phyloP scores from a whole-genome alignment of 2,888 invertebrate species.

The Rotaria sp. region DNA sequence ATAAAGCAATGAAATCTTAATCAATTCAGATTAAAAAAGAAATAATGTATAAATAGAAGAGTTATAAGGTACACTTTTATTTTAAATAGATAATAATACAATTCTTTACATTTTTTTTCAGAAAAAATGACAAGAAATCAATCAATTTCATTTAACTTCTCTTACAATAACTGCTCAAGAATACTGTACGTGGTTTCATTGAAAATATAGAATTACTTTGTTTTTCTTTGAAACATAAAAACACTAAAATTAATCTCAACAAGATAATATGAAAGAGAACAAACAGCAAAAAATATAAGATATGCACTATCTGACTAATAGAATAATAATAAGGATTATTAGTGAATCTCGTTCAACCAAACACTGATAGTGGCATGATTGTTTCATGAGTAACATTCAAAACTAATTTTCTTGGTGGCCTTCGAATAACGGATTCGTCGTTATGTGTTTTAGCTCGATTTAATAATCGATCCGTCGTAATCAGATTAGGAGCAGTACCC shows the following conservation, averaged over 20 bases:
- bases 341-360: neutral
- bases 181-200: neutral
- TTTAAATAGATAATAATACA: too few relatives aligned
- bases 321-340: neutral
- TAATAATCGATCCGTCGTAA: neutral
- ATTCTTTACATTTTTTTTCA: too few relatives aligned
- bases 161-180: too few relatives aligned
- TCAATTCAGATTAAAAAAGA: too few relatives aligned
- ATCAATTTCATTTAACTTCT: too few relatives aligned
- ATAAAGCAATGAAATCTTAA: too few relatives aligned
- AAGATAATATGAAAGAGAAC: neutral
- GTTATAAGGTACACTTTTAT: too few relatives aligned
- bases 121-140: too few relatives aligned
- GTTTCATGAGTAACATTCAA: neutral
- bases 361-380: neutral
- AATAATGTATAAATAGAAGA: too few relatives aligned
- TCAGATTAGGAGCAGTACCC: neutral
- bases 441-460: neutral
- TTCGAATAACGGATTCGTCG: neutral
- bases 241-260: neutral
- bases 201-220: neutral
- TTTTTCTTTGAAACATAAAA: neutral
- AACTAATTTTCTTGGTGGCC: neutral
- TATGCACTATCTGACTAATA: neutral
- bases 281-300: neutral